Evolutionary conservation across 2,888 invertebrate genomes (phyloP).

Genomic region (Eupithecia centaureata): DNA sequence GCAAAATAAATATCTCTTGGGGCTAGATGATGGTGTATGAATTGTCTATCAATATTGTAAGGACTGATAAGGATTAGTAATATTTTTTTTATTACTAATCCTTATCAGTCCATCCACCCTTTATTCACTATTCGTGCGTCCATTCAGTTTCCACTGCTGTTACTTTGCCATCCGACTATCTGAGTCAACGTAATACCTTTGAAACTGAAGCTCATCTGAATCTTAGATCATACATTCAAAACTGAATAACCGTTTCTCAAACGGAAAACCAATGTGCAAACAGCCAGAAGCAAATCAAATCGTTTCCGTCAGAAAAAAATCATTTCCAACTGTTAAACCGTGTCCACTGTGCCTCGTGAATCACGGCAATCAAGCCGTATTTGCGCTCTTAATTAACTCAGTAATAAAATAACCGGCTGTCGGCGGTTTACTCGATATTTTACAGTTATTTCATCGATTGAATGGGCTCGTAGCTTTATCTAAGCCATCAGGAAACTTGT

Average conservation of each 20-base stretch:
- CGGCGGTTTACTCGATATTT: slow-evolving; percentile 20
- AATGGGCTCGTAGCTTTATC: not conserved
- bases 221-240: not conserved
- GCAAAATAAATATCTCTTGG: too few relatives aligned
- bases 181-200: not conserved
- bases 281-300: not conserved
- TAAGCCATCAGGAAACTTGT: not conserved
- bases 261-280: slow-evolving; percentile 4
- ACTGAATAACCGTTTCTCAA: not conserved
- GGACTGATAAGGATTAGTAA: too few relatives aligned
- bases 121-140: not conserved
- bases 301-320: slow-evolving; percentile 29
- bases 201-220: not conserved
- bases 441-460: slow-evolving; percentile 7
- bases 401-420: slow-evolving; percentile 39
- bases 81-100: too few relatives aligned
- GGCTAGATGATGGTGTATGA: too few relatives aligned
- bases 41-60: too few relatives aligned
- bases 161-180: not conserved
- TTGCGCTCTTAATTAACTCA: slow-evolving; percentile 49
- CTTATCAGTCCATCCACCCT: not conserved
- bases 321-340: slow-evolving; percentile 20
- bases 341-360: slow-evolving; percentile 35
- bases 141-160: not conserved
- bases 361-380: slow-evolving; percentile 44